Evolutionary conservation across 2,888 invertebrate genomes (phyloP).

Genomic region (Pogonocherus hispidulus): DNA sequence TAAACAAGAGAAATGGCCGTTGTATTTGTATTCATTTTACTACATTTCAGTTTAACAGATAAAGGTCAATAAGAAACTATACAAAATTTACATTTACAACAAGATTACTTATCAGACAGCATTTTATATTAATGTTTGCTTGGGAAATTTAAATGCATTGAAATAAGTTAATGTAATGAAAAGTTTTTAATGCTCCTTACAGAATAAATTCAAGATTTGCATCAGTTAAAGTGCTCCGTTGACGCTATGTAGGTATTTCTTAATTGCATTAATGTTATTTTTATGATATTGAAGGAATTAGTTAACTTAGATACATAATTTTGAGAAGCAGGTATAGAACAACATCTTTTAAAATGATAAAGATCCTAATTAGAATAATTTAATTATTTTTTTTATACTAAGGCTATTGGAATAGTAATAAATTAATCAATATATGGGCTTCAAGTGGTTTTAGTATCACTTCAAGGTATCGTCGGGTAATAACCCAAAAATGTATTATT

Average conservation of each 20-base stretch:
- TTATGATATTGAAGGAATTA: background rate
- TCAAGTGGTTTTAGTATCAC: too few relatives aligned
- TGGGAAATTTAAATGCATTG: background rate
- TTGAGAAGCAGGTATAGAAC: too few relatives aligned
- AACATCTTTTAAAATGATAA: too few relatives aligned
- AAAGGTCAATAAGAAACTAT: background rate
- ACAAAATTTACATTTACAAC: background rate
- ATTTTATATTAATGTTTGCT: conserved; percentile 12
- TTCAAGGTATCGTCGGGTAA: too few relatives aligned
- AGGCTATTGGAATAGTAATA: too few relatives aligned
- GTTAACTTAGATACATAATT: too few relatives aligned
- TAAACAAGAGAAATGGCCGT: background rate
- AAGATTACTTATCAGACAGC: conserved; percentile 7
- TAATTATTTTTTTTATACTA: too few relatives aligned
- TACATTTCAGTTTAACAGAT: background rate
- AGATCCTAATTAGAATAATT: too few relatives aligned
- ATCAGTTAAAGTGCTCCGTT: conserved; percentile 13
- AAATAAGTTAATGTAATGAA: conserved; percentile 27
- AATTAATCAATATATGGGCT: too few relatives aligned
- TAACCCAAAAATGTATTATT: too few relatives aligned
- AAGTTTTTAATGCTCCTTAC: conserved; percentile 3
- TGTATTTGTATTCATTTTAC: background rate
- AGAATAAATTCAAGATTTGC: conserved; percentile 11
- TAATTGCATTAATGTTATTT: conserved; percentile 14
- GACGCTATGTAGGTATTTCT: conserved; percentile 5